A percentile compares a stretch with the other conserved stretches of the same genome.
Evolutionary conservation across 2,888 invertebrate species (phyloP).

Genomic region (Mythimna lalbum): DNA sequence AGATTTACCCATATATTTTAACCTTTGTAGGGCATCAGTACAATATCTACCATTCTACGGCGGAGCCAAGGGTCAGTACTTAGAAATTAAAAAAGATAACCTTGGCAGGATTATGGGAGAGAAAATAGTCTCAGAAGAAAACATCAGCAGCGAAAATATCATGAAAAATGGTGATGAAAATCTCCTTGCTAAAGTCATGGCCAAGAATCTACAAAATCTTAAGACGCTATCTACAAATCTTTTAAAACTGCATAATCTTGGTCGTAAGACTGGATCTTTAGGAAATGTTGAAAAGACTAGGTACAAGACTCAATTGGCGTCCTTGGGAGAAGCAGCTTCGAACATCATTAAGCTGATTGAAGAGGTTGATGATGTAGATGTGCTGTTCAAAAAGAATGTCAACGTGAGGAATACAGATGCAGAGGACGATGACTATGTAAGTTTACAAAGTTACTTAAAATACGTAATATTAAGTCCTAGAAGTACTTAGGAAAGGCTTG

Average conservation of each 20-base stretch:
- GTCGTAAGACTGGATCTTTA: slow-evolving; percentile 90
- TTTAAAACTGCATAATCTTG: slow-evolving; percentile 91
- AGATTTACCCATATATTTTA: slow-evolving; percentile 19
- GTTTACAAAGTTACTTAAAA: slow-evolving; percentile 25
- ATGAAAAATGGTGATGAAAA: slow-evolving; percentile 83
- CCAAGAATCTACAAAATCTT: slow-evolving; percentile 90
- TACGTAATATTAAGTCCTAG: background rate
- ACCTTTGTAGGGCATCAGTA: slow-evolving; percentile 73
- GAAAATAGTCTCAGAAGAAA: slow-evolving; percentile 86
- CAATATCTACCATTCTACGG: slow-evolving; percentile 93
- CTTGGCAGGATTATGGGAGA: slow-evolving; percentile 88
- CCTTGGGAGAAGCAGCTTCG: slow-evolving; percentile 90
- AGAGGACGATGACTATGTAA: slow-evolving; percentile 70
- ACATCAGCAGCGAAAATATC: slow-evolving; percentile 82
- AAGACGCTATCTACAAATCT: slow-evolving; percentile 90
- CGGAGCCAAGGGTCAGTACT: slow-evolving; percentile 93
- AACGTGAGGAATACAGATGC: slow-evolving; percentile 75
- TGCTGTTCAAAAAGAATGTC: slow-evolving; percentile 77
- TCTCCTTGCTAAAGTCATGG: slow-evolving; percentile 84
- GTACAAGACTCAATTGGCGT: slow-evolving; percentile 90
- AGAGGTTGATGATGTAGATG: slow-evolving; percentile 89
- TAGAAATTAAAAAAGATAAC: slow-evolving; percentile 90
- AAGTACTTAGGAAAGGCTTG: background rate
- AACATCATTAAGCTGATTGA: slow-evolving; percentile 90
- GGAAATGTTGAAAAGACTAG: slow-evolving; percentile 88